A percentile compares a stretch with the other conserved stretches of the same genome.
Evolutionary conservation across 2,888 invertebrate genomes (phyloP).

Genomic region (Allacma fusca): DNA sequence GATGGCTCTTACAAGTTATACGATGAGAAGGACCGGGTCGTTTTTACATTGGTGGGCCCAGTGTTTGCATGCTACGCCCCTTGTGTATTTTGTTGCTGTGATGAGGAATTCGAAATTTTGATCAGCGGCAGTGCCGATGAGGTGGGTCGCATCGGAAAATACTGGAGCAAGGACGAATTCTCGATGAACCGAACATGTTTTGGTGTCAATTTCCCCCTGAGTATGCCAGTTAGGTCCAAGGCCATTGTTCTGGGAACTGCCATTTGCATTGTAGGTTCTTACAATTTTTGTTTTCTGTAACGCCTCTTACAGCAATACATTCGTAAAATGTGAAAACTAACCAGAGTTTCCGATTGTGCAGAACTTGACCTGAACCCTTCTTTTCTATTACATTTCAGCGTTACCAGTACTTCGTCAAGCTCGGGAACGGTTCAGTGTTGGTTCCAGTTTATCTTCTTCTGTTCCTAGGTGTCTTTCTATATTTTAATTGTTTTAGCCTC

Average conservation of each 20-base stretch:
- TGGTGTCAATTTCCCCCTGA: constrained; percentile 23
- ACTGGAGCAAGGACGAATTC: constrained; percentile 31
- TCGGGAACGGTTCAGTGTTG: constrained; percentile 29
- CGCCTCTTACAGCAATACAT: no score
- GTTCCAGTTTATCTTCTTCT: neutral
- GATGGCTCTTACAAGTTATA: constrained; percentile 24
- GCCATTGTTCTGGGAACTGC: constrained; percentile 27
- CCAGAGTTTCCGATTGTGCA: no score
- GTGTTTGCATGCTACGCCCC: constrained; percentile 42
- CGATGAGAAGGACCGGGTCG: constrained; percentile 7
- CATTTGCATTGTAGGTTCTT: constrained; percentile 8
- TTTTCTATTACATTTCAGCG: constrained; percentile 21
- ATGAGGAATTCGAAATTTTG: constrained; percentile 40
- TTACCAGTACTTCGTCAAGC: constrained; percentile 31
- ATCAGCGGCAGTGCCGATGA: constrained; percentile 26
- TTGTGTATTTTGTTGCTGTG: constrained; percentile 38
- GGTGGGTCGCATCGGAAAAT: constrained; percentile 30
- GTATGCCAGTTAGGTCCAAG: constrained; percentile 32
- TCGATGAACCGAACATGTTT: neutral
- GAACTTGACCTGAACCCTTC: neutral
- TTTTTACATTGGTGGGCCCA: constrained; percentile 33
- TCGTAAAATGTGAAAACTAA: no score
- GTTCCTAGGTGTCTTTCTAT: neutral
- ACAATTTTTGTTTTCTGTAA: neutral
- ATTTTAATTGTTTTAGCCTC: constrained; percentile 23